Percentiles rank a stretch among this genome's conserved stretches.
These are phyloP conservation scores for Hirundichthys speculiger DNA, from an alignment of 2,113 vertebrate species.

Conservation along the genomic window DNA sequence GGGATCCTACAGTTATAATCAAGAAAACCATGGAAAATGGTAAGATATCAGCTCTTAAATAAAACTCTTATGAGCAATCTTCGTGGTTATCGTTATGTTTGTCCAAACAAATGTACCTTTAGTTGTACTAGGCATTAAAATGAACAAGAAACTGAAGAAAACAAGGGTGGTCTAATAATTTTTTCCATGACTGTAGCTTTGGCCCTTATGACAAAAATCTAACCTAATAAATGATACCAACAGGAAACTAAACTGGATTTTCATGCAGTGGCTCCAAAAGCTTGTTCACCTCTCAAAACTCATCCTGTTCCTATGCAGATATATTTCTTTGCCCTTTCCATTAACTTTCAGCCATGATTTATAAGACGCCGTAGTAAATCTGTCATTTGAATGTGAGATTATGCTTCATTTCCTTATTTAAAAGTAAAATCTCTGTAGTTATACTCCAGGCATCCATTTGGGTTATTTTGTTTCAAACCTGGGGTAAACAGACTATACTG, in stretches of 20 bases:
- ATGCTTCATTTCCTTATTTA: conserved; percentile 47
- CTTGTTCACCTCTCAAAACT: conserved; percentile 31
- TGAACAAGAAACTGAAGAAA: too few relatives aligned
- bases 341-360: conserved; percentile 26
- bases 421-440: conserved; percentile 31
- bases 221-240: conserved; percentile 34
- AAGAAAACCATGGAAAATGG: too few relatives aligned
- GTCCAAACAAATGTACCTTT: too few relatives aligned
- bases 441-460: conserved; percentile 36
- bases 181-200: too few relatives aligned
- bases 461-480: conserved; percentile 70
- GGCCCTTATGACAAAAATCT: conserved; percentile 45
- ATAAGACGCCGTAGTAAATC: conserved; percentile 36
- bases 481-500: conserved; percentile 60
- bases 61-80: too few relatives aligned
- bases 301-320: conserved; percentile 26
- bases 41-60: too few relatives aligned
- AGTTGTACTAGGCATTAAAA: too few relatives aligned
- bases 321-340: conserved; percentile 1
- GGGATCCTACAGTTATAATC: too few relatives aligned
- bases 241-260: conserved; percentile 55
- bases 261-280: conserved; percentile 25
- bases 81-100: too few relatives aligned
- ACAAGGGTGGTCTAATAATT: too few relatives aligned
- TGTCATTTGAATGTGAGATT: conserved; percentile 27